Conservation (phyloP, 2,113 vertebrate species). For the Indicator indicator region DNA sequence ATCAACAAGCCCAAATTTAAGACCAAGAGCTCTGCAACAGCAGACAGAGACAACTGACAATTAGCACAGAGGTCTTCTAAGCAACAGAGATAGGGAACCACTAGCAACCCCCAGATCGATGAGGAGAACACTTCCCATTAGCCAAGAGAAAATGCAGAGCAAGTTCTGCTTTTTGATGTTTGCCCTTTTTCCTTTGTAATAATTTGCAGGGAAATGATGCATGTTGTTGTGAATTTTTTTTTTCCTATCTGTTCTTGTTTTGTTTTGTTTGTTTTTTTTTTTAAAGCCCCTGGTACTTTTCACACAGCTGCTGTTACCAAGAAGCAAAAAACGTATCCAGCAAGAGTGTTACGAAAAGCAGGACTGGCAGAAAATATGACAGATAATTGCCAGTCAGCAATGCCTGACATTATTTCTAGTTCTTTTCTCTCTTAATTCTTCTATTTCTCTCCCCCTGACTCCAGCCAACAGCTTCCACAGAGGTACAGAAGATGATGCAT, state of each 20-base stretch:
- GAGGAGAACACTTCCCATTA: background rate
- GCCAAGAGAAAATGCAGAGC: constrained; percentile 5
- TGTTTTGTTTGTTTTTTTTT: background rate
- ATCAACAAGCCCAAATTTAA: constrained; percentile 6
- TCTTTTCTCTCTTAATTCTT: background rate
- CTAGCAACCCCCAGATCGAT: background rate
- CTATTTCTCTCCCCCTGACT: background rate
- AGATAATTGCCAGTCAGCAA: background rate
- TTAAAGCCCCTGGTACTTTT: constrained; percentile 28
- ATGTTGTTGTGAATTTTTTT: background rate
- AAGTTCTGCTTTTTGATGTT: constrained; percentile 30
- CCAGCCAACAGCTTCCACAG: constrained; percentile 21
- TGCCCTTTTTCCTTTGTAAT: constrained; percentile 1
- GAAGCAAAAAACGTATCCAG: constrained; percentile 37
- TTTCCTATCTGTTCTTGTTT: background rate
- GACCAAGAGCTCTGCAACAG: background rate
- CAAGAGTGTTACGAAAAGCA: background rate
- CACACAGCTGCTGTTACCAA: constrained; percentile 31
- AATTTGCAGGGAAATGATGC: background rate
- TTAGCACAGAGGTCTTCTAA: background rate
- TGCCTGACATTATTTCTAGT: background rate
- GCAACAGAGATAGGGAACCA: background rate
- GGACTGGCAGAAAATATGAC: background rate
- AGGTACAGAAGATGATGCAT: constrained; percentile 48
- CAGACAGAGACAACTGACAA: constrained; percentile 41